Percentiles rank a stretch among this genome's conserved stretches.
Conservation (phyloP, 2,888 invertebrate species). For the Acanthosepion lycidas region DNA sequence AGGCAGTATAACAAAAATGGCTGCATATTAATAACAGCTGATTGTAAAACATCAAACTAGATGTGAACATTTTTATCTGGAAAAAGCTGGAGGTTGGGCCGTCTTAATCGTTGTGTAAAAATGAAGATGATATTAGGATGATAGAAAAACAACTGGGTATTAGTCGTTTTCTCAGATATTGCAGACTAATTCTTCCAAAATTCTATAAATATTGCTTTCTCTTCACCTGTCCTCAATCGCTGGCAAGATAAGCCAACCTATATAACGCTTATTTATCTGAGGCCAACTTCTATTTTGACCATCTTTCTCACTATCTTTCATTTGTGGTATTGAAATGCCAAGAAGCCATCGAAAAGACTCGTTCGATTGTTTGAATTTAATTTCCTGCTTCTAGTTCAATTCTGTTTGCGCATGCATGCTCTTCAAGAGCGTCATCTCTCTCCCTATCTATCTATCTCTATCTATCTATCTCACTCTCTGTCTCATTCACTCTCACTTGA, state of each 20-base stretch:
- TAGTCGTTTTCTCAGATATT: not conserved
- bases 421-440: not conserved
- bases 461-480: not conserved
- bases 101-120: no score
- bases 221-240: not conserved
- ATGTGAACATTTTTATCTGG: no score
- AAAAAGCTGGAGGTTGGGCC: no score
- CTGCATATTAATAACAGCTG: no score
- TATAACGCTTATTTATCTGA: not conserved
- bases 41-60: no score
- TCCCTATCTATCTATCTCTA: not conserved
- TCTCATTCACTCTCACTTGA: not conserved
- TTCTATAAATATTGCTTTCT: not conserved
- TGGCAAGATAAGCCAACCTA: not conserved
- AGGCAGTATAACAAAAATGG: no score
- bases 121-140: no score
- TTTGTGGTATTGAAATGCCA: not conserved
- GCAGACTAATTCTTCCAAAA: not conserved
- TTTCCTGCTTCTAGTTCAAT: not conserved
- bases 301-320: not conserved
- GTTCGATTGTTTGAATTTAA: not conserved
- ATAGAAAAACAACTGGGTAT: no score
- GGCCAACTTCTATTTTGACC: not conserved
- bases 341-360: not conserved
- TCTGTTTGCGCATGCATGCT: not conserved